Base-by-base conservation (phyloP, 2,797 vertebrate species). In the Galago senegalensis region DNA sequence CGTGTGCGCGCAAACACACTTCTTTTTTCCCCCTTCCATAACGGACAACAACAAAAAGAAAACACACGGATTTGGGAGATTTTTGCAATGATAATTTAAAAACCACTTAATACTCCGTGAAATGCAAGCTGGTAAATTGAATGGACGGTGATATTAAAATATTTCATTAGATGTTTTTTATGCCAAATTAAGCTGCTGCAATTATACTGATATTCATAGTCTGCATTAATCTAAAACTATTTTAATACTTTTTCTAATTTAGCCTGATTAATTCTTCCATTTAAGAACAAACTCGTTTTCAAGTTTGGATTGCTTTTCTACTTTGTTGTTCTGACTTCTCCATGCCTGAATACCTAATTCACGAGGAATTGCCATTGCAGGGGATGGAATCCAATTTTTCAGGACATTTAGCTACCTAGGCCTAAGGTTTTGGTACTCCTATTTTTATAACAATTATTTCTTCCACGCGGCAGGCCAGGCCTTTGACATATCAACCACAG, bases 201-300 rank as follows among this genome's bases (percentile, higher is more conserved):
- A 93, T 97, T 97, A 97, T 77, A 79, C 37, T 95, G 96, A 96
- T 94, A 95, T 87, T 94, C 88, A 87, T 61, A 91, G 87, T 76
- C 97, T 87, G 60, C 90, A 95, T 94, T 95, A 97, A 97, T 95
- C 96, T 97, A 90, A 96, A 97, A 94, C 95, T 96, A 94, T 97
- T 97, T 97, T 96, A 97, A 96, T 93, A 93, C 95, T 94, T 96
- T 95, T 93, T 96, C 90, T 97, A 96, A 97, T 95, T 95, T 93
- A 91, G 88, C 80, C 34, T 91, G 96, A 97, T 97, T 96, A 96
- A 96, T 97, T 86, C 65, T 83, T 83, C 92, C 97, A 94, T 84
- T 95, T 89, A 94, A 92, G 95, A 87, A 87, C 53, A 90, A 58
- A 81, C 72, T 90, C 79, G 3, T 87, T 95, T 93, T 90, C 53